These are phyloP conservation scores for Phenganax subtilis DNA, from an alignment of 92 coral and sea anemone species.

Conservation along the genomic window DNA sequence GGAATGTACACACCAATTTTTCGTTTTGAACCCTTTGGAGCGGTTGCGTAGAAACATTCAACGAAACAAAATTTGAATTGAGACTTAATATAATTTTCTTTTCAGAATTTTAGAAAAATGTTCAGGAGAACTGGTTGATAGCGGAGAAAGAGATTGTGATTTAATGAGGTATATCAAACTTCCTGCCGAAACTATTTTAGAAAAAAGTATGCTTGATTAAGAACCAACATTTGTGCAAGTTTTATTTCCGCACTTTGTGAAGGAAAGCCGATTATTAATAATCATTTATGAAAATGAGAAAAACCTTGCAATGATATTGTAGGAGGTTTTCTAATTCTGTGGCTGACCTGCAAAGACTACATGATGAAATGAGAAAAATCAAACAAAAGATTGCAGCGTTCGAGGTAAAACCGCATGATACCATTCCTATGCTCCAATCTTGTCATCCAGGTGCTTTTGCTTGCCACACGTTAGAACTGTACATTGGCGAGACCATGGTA, in stretches of 20 bases:
- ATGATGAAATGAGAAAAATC: slow-evolving; percentile 28
- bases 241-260: not conserved
- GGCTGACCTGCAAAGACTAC: slow-evolving; percentile 20
- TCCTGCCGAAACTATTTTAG: no score
- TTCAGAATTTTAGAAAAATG: slow-evolving; percentile 21
- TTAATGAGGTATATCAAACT: slow-evolving; percentile 6
- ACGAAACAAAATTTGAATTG: not conserved
- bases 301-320: not conserved
- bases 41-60: not conserved
- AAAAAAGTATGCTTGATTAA: no score
- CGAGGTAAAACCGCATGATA: not conserved
- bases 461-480: no score
- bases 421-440: not conserved
- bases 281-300: not conserved
- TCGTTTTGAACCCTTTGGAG: no score
- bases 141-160: slow-evolving; percentile 6
- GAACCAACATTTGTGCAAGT: no score
- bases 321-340: slow-evolving; percentile 12
- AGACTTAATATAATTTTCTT: not conserved
- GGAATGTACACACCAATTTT: no score
- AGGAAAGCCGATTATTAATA: not conserved
- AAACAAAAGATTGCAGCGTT: slow-evolving; percentile 31
- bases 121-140: slow-evolving; percentile 14
- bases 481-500: no score
- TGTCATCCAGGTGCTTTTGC: no score